phyloP scores from a whole-genome alignment of 2,797 vertebrate species.

The Sebastes miniatus region DNA sequence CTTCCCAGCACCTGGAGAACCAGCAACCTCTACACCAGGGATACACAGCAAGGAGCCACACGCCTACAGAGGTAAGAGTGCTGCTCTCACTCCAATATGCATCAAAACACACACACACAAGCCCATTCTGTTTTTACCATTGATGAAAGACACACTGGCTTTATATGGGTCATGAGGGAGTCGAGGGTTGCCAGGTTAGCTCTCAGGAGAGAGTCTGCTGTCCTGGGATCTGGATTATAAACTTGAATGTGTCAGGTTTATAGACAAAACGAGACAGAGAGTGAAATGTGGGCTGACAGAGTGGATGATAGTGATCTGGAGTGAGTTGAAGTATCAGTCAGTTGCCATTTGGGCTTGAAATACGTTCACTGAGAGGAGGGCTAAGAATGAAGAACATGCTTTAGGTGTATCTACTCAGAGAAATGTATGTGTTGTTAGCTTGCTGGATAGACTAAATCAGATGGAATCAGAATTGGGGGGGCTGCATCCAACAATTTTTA shows the following conservation, averaged over 20 bases:
- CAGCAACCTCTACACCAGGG: conserved; percentile 45
- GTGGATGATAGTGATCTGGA: neutral
- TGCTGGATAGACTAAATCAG: no score
- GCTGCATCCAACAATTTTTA: no score
- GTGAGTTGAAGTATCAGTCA: neutral
- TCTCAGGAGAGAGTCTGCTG: neutral
- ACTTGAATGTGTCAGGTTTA: conserved; percentile 26
- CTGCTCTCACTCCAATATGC: neutral
- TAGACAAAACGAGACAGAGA: neutral
- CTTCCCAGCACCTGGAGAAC: conserved; percentile 39
- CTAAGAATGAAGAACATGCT: neutral
- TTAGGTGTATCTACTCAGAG: neutral
- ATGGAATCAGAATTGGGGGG: no score
- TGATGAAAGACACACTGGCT: neutral
- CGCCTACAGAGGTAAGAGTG: conserved; percentile 75
- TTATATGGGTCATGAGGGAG: conserved; percentile 6
- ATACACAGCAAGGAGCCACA: conserved; percentile 61
- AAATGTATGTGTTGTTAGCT: no score
- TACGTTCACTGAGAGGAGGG: neutral
- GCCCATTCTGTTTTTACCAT: neutral
- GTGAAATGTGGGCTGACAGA: conserved; percentile 6
- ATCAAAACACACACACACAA: neutral
- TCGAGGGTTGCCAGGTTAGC: conserved; percentile 1
- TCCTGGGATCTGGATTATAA: conserved; percentile 9
- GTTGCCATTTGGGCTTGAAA: neutral